These are phyloP conservation scores for Saccostrea echinata DNA, from an alignment of 1,140 invertebrate genomes.

Conservation along the genomic window DNA sequence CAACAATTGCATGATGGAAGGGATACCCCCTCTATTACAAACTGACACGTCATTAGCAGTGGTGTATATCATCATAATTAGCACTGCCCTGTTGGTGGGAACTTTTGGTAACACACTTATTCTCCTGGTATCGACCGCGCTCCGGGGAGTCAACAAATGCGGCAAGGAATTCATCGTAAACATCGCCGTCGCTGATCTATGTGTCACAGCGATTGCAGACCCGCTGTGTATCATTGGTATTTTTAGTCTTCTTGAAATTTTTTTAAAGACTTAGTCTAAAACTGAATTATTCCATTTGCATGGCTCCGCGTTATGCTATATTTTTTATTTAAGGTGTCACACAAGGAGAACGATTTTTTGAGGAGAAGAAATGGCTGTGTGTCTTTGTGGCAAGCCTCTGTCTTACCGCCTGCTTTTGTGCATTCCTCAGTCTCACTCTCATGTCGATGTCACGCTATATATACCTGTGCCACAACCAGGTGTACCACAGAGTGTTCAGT, in stretches of 20 bases:
- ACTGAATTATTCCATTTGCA: too few relatives aligned
- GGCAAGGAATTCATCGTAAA: slow-evolving; percentile 76
- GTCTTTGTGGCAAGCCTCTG: slow-evolving; percentile 72
- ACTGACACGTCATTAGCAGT: slow-evolving; percentile 62
- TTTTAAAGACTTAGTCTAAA: too few relatives aligned
- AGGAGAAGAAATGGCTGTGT: slow-evolving; percentile 70
- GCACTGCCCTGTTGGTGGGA: slow-evolving; percentile 61
- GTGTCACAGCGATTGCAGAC: slow-evolving; percentile 73
- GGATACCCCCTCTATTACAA: slow-evolving; percentile 54
- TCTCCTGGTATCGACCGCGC: slow-evolving; percentile 56
- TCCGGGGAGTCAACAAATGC: slow-evolving; percentile 63
- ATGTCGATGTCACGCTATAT: slow-evolving; percentile 75
- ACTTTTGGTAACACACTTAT: slow-evolving; percentile 68
- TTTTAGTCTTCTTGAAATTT: too few relatives aligned
- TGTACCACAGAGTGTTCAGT: slow-evolving; percentile 66
- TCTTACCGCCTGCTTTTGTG: slow-evolving; percentile 76
- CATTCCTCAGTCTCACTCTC: slow-evolving; percentile 73
- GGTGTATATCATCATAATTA: slow-evolving; percentile 65
- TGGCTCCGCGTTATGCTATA: neutral
- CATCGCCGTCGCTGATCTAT: slow-evolving; percentile 75
- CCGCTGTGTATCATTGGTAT: slow-evolving; percentile 77
- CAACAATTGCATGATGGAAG: neutral
- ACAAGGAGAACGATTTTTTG: slow-evolving; percentile 74
- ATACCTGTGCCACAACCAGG: slow-evolving; percentile 72
- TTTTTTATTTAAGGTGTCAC: slow-evolving; percentile 67